phyloP scores from a whole-genome alignment of 2,888 invertebrate species.

The Eucera pruinosa region DNA sequence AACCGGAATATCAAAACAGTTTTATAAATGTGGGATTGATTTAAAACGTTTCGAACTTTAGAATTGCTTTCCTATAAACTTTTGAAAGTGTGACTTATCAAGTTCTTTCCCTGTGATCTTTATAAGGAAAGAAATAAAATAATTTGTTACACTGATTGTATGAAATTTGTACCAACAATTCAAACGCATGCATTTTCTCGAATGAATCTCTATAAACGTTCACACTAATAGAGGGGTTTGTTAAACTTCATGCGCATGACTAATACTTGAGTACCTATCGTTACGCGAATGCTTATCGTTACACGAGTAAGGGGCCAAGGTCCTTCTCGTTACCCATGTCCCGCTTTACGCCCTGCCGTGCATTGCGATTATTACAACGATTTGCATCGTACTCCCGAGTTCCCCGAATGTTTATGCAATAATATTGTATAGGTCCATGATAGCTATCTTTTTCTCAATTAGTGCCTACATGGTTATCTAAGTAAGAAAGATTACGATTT shows the following conservation, averaged over 20 bases:
- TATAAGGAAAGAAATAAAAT: not conserved
- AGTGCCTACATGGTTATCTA: not conserved
- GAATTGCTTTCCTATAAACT: too few relatives aligned
- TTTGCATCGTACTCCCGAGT: conserved; percentile 46
- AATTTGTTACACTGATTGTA: not conserved
- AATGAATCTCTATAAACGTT: conserved; percentile 1
- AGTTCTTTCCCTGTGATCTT: not conserved
- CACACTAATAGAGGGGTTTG: conserved; percentile 32
- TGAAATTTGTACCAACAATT: not conserved
- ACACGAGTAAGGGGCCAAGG: conserved; percentile 69
- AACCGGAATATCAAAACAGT: too few relatives aligned
- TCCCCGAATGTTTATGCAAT: conserved; percentile 35
- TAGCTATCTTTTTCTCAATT: not conserved
- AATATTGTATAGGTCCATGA: not conserved
- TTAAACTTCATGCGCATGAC: conserved; percentile 34
- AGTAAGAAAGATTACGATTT: not conserved
- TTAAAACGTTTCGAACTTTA: too few relatives aligned
- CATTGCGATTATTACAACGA: conserved; percentile 54
- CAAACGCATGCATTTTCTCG: not conserved
- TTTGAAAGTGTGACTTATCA: too few relatives aligned
- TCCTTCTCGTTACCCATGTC: conserved; percentile 66
- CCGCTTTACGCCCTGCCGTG: conserved; percentile 58
- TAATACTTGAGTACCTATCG: conserved; percentile 54
- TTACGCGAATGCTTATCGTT: conserved; percentile 67
- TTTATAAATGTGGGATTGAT: too few relatives aligned